A percentile compares a stretch with the other conserved stretches of the same genome.
These are phyloP conservation scores for Xiphophorus couchianus DNA, from an alignment of 2,113 vertebrate species.

Conservation along the genomic window DNA sequence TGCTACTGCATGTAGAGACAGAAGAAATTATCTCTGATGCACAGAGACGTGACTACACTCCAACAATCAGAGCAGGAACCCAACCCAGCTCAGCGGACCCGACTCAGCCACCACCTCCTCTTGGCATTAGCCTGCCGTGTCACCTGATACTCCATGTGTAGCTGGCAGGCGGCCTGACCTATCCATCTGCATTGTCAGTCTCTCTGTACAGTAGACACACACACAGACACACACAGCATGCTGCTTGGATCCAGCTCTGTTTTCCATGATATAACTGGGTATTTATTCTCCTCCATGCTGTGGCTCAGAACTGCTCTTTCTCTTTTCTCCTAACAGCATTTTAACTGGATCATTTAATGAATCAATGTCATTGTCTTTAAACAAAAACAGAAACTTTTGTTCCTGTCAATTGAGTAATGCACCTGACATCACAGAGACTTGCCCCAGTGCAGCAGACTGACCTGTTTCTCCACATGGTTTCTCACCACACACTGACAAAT, in stretches of 20 bases:
- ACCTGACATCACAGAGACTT: not conserved
- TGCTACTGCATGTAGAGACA: no score
- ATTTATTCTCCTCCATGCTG: not conserved
- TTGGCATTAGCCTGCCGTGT: constrained; percentile 18
- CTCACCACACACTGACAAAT: not conserved
- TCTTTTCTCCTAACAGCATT: no score
- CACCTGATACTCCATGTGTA: constrained; percentile 30
- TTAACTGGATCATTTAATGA: no score
- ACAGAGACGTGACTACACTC: constrained; percentile 1
- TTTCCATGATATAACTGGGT: no score
- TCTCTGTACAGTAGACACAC: not conserved
- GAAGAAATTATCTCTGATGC: not conserved
- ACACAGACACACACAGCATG: no score
- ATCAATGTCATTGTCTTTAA: no score
- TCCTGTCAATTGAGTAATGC: no score
- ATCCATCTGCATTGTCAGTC: constrained; percentile 39
- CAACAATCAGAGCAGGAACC: not conserved
- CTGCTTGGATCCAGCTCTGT: no score
- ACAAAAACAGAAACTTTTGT: not conserved
- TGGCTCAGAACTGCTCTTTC: not conserved
- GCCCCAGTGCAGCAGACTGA: not conserved
- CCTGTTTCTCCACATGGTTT: constrained; percentile 17
- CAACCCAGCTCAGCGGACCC: no score
- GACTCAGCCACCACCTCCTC: not conserved
- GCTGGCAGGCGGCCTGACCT: constrained; percentile 32